Evolutionary conservation across 2,797 vertebrate species (phyloP), one percentile per base, ranked within the genome.

Genomic region (Rhynchonycteris naso): DNA sequence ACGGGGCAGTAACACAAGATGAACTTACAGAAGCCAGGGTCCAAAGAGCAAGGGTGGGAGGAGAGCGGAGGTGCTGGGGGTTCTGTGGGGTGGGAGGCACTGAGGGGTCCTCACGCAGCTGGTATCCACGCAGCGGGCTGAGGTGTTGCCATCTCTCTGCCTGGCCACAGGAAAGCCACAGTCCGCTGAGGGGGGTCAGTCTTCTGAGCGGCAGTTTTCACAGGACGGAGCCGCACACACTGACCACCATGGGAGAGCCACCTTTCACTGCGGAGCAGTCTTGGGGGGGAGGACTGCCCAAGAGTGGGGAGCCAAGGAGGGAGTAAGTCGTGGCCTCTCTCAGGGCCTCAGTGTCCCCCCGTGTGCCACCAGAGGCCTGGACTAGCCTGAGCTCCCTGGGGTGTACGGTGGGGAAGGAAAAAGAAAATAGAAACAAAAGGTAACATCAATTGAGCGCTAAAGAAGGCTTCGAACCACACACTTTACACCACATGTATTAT

Each of bases 31-130:
- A 72, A 24, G 38, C 33, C 75, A 28, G 81, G 33, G 26, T 52
- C 4, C 0, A 3, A 0, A 10, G 33, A 50, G 35, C 47, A 19
- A 30, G 28, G 19, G 0, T 0, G 15, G 58, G 26, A 61, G 38
- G 7, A n/a, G 43, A 33, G 19, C 0, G 5, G 2, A 0, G 15
- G 21, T 7, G 35, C 15, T 8, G 24, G 6, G 22, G 9, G 33
- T 28, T 28, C 22, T 35, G 52, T 0, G 33, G 18, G 33, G 68
- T 35, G 43, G 61, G 66, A 68, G 54, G 38, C 19, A 0, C 30
- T 0, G 0, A 5, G n/a, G 6, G 68, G 56, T 58, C 52, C 79
- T 28, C 3, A 0, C 69, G 30, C 0, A 10, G 81, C 81, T 3
- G 0, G 61, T 8, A 14, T 22, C 47, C 59, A 1, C 2, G 21